Evolutionary conservation across 1,140 invertebrate genomes (phyloP).

Genomic region (Neodiprion lecontei): DNA sequence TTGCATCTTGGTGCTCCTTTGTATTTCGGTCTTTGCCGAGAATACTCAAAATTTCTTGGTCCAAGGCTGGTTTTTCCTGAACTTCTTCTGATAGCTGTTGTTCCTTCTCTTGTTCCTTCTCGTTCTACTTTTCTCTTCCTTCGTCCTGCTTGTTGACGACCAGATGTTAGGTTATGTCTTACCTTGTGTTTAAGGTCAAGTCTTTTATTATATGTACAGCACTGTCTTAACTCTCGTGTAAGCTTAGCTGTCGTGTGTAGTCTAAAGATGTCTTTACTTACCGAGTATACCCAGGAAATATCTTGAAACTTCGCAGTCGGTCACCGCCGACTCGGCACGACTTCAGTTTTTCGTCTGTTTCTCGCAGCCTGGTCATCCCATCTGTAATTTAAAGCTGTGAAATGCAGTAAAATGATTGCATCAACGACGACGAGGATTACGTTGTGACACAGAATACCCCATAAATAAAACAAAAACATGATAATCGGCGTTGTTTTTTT

Average conservation of each 20-base stretch:
- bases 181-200: neutral
- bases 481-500: no score
- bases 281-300: neutral
- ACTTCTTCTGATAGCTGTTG: neutral
- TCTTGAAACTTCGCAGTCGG: neutral
- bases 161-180: neutral
- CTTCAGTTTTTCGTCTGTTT: no score
- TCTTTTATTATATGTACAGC: neutral
- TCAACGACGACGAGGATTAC: no score
- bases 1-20: neutral
- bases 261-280: neutral
- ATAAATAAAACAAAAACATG: no score
- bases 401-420: no score
- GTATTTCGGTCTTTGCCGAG: neutral
- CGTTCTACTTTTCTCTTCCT: neutral
- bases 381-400: no score
- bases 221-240: neutral
- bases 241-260: neutral
- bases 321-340: no score
- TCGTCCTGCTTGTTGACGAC: neutral
- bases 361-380: no score
- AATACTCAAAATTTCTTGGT: neutral
- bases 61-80: neutral
- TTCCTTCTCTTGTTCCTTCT: neutral
- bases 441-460: no score